A percentile compares a stretch with the other conserved stretches of the same genome.
phyloP scores from a whole-genome alignment of 1,140 invertebrate genomes.

The Anagrus nilaparvatae region DNA sequence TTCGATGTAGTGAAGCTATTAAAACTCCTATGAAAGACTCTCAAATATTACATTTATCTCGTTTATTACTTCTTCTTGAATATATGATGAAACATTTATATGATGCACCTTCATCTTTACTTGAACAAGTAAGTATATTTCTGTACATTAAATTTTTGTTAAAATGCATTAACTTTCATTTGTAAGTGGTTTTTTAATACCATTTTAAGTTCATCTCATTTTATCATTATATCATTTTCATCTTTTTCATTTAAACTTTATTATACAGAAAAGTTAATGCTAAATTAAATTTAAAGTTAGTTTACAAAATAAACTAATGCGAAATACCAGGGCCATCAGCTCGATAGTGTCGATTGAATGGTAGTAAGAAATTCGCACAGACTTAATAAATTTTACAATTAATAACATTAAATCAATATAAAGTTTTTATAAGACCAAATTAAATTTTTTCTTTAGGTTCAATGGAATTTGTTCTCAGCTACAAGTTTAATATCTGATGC shows the following conservation, averaged over 20 bases:
- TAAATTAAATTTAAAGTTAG: slow-evolving; percentile 21
- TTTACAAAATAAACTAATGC: slow-evolving; percentile 17
- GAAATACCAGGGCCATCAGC: slow-evolving; percentile 40
- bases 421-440: not conserved
- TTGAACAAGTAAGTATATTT: slow-evolving; percentile 56
- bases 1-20: slow-evolving; percentile 56
- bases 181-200: slow-evolving; percentile 1
- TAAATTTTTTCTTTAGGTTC: slow-evolving; percentile 48
- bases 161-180: slow-evolving; percentile 16
- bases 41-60: slow-evolving; percentile 71
- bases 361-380: slow-evolving; percentile 41
- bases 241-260: slow-evolving; percentile 8
- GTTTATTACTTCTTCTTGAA: slow-evolving; percentile 82
- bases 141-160: slow-evolving; percentile 8
- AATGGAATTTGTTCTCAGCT: slow-evolving; percentile 73
- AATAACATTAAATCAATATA: slow-evolving; percentile 6
- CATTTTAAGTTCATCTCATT: slow-evolving; percentile 7
- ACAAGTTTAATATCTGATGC: slow-evolving; percentile 47
- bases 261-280: slow-evolving; percentile 27
- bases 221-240: slow-evolving; percentile 10
- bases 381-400: slow-evolving; percentile 6
- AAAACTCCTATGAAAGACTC: slow-evolving; percentile 50
- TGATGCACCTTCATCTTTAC: slow-evolving; percentile 65
- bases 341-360: slow-evolving; percentile 36
- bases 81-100: slow-evolving; percentile 93